Conservation (phyloP, 2,797 vertebrate genomes). For the Paguma larvata region DNA sequence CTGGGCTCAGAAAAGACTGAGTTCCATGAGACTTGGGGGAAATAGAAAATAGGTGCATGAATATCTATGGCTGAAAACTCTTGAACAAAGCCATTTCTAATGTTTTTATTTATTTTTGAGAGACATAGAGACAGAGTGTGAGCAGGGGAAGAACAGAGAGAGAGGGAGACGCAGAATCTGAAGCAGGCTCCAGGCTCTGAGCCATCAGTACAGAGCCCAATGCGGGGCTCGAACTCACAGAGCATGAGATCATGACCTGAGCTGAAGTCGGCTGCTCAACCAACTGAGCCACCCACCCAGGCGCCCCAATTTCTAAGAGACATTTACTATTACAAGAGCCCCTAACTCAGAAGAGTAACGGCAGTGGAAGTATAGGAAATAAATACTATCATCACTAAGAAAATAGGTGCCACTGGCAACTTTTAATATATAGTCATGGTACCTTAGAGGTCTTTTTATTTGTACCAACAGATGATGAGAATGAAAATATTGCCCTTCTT, state of each 20-base stretch:
- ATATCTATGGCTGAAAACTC: not conserved
- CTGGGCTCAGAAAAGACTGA: not conserved
- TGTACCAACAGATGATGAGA: not conserved
- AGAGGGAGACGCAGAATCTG: too few relatives aligned
- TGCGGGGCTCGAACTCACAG: too few relatives aligned
- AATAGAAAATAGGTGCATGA: not conserved
- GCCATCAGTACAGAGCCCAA: too few relatives aligned
- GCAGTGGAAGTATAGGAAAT: not conserved
- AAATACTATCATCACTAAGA: not conserved
- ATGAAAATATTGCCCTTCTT: not conserved
- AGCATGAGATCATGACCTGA: too few relatives aligned
- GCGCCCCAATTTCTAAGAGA: not conserved
- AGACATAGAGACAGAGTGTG: too few relatives aligned
- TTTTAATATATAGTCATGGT: not conserved
- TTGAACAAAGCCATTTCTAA: slow-evolving; percentile 11
- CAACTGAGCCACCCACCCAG: too few relatives aligned
- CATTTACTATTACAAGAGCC: not conserved
- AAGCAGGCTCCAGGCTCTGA: too few relatives aligned
- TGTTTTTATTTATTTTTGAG: too few relatives aligned
- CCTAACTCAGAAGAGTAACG: not conserved
- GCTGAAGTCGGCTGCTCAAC: too few relatives aligned
- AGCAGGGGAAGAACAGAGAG: too few relatives aligned
- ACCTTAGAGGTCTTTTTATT: not conserved
- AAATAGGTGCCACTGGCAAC: not conserved
- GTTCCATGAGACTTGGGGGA: not conserved